Evolutionary conservation across 2,797 vertebrate species (phyloP).

Genomic region (Adelosebastes latens): DNA sequence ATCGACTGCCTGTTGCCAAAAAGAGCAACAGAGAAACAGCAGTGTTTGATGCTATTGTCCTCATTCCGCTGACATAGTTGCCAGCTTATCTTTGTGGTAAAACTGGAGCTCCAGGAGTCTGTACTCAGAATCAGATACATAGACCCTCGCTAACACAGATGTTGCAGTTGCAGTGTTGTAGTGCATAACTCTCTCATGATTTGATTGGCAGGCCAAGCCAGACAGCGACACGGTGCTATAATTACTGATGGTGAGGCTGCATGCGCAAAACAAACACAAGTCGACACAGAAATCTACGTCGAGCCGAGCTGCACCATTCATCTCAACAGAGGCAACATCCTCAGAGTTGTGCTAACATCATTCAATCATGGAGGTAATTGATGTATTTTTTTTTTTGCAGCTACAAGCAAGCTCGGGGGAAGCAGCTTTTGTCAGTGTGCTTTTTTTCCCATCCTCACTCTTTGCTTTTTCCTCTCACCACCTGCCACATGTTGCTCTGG

Average conservation of each 20-base stretch:
- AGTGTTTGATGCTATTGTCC: conserved; percentile 45
- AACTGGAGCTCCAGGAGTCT: conserved; percentile 42
- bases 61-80: conserved; percentile 39
- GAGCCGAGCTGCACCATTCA: conserved; percentile 54
- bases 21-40: background rate
- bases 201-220: conserved; percentile 72
- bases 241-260: conserved; percentile 62
- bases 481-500: conserved; percentile 79
- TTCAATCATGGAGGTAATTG: conserved; percentile 76
- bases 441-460: conserved; percentile 19
- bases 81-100: conserved; percentile 35
- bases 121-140: conserved; percentile 29
- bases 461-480: conserved; percentile 58
- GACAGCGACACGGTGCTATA: conserved; percentile 60
- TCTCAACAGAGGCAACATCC: conserved; percentile 63
- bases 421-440: conserved; percentile 48
- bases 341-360: conserved; percentile 72
- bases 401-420: conserved; percentile 64
- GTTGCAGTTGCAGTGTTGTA: conserved; percentile 46
- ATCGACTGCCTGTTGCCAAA: background rate
- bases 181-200: conserved; percentile 50
- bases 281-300: conserved; percentile 49
- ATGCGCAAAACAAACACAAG: conserved; percentile 58
- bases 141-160: conserved; percentile 48
- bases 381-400: conserved; percentile 59